These are phyloP conservation scores for Phalera bucephala DNA, from an alignment of 2,888 invertebrate species.

Conservation along the genomic window DNA sequence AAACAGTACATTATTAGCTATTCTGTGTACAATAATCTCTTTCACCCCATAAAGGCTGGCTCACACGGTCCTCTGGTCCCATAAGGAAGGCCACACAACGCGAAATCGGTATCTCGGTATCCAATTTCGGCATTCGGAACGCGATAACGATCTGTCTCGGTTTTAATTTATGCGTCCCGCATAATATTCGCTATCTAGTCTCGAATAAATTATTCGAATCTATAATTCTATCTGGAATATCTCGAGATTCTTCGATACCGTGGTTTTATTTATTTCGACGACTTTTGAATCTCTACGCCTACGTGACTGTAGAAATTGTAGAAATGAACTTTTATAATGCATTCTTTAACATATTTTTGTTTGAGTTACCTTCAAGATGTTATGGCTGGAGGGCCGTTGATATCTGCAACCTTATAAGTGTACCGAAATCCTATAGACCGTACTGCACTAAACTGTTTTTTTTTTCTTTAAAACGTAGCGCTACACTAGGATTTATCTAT, in stretches of 20 bases:
- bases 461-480: too few species aligned
- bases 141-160: constrained; percentile 54
- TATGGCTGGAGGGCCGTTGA: too few species aligned
- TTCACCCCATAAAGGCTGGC: neutral
- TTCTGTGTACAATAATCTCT: neutral
- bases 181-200: constrained; percentile 58
- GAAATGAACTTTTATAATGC: too few species aligned
- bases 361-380: too few species aligned
- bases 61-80: constrained; percentile 30
- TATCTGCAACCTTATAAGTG: too few species aligned
- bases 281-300: constrained; percentile 29
- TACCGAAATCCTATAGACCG: too few species aligned
- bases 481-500: too few species aligned
- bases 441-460: too few species aligned
- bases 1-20: neutral
- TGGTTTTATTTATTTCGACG: constrained; percentile 50
- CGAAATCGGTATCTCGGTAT: constrained; percentile 12
- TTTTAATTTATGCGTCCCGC: constrained; percentile 60
- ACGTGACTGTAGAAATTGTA: constrained; percentile 21
- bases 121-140: constrained; percentile 47
- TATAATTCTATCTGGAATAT: constrained; percentile 53
- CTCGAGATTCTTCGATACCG: constrained; percentile 47
- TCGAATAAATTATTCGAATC: constrained; percentile 57
- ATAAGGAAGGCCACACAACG: constrained; percentile 35
- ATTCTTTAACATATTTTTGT: too few species aligned